Percentiles rank a stretch among this genome's conserved stretches.
These are phyloP conservation scores for Nothoprocta perdicaria DNA, from an alignment of 2,113 vertebrate species.

Conservation along the genomic window DNA sequence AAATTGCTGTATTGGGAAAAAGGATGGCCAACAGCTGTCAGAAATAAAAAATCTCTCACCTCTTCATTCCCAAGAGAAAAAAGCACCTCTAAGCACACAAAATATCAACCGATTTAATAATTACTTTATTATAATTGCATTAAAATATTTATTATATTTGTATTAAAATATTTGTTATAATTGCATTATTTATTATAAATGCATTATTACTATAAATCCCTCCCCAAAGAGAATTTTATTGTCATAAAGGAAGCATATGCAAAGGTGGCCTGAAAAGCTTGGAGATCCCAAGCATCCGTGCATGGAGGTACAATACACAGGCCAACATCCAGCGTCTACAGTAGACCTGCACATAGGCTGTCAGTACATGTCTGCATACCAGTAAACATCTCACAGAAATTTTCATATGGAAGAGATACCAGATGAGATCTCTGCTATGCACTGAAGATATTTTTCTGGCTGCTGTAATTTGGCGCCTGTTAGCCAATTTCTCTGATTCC, in stretches of 20 bases:
- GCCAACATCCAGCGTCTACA: background rate
- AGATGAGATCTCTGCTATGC: background rate
- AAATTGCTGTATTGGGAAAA: background rate
- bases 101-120: background rate
- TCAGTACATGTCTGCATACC: fast-evolving
- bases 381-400: background rate
- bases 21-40: background rate
- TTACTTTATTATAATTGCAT: no score
- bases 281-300: background rate
- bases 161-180: no score
- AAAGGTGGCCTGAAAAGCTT: background rate
- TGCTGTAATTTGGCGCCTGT: background rate
- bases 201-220: no score
- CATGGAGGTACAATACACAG: background rate
- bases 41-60: background rate
- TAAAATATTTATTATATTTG: no score
- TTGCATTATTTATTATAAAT: no score
- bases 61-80: background rate
- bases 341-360: background rate
- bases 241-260: background rate
- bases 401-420: background rate
- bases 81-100: fast-evolving
- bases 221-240: background rate
- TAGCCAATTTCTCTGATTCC: background rate
- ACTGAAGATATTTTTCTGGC: background rate